Conservation (phyloP, 2,888 invertebrate genomes). For the Agapostemon virescens region DNA sequence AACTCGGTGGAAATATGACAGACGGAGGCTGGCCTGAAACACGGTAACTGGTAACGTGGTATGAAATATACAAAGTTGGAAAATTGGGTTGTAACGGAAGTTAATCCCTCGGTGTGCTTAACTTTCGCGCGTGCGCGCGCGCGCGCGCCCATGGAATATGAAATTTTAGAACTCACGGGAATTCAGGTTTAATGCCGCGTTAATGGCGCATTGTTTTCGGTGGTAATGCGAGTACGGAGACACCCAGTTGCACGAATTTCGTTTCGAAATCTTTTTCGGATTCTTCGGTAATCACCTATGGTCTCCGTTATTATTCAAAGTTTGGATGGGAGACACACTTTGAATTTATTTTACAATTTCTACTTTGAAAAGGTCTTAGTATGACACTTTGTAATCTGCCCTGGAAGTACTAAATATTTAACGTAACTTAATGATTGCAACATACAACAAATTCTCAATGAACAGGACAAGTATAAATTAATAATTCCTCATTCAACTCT, state of each 20-base stretch:
- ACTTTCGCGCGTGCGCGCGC: conserved; percentile 46
- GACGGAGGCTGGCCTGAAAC: conserved; percentile 2
- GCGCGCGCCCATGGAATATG: conserved; percentile 49
- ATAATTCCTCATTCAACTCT: too few species aligned
- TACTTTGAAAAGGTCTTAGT: too few species aligned
- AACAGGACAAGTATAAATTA: too few species aligned
- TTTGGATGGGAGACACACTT: neutral
- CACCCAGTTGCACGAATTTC: neutral
- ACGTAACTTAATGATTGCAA: too few species aligned
- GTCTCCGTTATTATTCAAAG: neutral
- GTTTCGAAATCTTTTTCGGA: neutral
- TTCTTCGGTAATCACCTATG: neutral
- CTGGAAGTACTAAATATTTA: too few species aligned
- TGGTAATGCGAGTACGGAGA: conserved; percentile 34
- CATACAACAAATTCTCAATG: too few species aligned
- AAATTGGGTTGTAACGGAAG: conserved; percentile 55
- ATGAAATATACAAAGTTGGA: conserved; percentile 55
- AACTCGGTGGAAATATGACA: conserved; percentile 45
- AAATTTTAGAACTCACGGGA: conserved; percentile 45
- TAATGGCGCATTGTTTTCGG: conserved; percentile 50
- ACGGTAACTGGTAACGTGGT: conserved; percentile 33
- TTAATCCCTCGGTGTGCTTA: conserved; percentile 52
- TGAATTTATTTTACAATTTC: neutral
- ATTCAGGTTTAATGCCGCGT: conserved; percentile 52
- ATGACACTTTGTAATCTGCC: too few species aligned